Conservation (phyloP, 2,113 vertebrate species). For the Cephalophus harveyi region DNA sequence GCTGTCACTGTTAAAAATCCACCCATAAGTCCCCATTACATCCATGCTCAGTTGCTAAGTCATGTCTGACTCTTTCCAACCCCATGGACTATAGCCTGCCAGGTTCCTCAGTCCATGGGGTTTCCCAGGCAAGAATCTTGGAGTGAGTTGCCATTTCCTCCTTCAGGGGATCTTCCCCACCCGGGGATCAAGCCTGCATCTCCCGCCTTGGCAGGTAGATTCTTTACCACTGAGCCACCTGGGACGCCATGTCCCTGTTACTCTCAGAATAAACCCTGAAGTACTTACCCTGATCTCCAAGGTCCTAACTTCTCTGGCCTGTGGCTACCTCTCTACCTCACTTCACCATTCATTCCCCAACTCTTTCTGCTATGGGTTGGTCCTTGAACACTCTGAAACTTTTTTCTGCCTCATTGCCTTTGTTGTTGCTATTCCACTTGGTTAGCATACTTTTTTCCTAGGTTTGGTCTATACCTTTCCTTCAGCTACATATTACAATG, state of each 20-base stretch:
- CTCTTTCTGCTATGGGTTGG: not conserved
- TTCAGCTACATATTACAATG: not conserved
- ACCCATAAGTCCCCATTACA: not conserved
- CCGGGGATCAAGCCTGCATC: not conserved
- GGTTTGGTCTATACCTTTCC: not conserved
- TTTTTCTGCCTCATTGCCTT: not conserved
- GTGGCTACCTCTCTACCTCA: not conserved
- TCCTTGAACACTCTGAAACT: not conserved
- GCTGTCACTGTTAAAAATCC: not conserved
- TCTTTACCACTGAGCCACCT: not conserved
- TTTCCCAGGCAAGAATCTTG: not conserved
- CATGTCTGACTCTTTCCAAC: not conserved
- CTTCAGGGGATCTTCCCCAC: not conserved
- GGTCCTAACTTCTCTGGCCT: not conserved
- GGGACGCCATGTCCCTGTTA: not conserved
- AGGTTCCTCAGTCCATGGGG: not conserved
- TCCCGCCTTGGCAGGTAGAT: not conserved
- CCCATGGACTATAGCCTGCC: not conserved
- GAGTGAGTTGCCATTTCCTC: not conserved
- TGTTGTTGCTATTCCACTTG: not conserved
- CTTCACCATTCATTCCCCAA: not conserved
- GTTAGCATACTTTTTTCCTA: not conserved
- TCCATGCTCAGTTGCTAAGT: not conserved
- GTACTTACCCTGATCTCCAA: not conserved
- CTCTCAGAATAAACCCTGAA: not conserved